These are phyloP conservation scores for Drosophila infuscata DNA, from an alignment of 2,888 invertebrate species.

Conservation along the genomic window DNA sequence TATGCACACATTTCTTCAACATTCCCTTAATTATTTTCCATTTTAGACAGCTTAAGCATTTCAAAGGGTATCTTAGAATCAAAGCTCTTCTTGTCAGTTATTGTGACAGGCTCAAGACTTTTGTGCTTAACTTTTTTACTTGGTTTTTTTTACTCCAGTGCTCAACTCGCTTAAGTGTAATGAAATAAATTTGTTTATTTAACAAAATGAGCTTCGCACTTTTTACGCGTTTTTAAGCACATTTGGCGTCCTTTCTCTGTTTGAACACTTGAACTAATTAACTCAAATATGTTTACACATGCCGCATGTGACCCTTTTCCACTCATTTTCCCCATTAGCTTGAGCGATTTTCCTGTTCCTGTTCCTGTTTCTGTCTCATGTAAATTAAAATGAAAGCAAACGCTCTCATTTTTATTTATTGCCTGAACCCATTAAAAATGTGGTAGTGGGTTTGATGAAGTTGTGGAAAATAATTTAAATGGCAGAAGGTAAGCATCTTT, in stretches of 20 bases:
- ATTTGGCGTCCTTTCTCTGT: constrained; percentile 45
- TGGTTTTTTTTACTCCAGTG: not conserved
- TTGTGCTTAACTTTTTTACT: not conserved
- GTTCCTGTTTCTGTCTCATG: constrained; percentile 49
- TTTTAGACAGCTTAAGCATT: not conserved
- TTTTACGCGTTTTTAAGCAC: constrained; percentile 67
- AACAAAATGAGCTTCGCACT: constrained; percentile 70
- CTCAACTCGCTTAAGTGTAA: constrained; percentile 52
- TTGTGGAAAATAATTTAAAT: not conserved
- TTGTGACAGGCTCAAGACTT: not conserved
- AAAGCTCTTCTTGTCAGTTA: not conserved
- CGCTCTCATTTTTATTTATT: constrained; percentile 20
- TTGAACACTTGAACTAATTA: constrained; percentile 66
- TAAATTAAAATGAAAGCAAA: constrained; percentile 67
- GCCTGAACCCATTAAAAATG: not conserved
- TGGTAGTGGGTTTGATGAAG: not conserved
- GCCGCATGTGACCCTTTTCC: constrained; percentile 32
- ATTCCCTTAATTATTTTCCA: not conserved
- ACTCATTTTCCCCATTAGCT: constrained; percentile 2
- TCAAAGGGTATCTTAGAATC: constrained; percentile 20
- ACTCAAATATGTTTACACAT: constrained; percentile 65
- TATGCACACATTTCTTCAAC: not conserved
- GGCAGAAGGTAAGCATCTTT: not conserved
- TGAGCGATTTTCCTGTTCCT: constrained; percentile 31
- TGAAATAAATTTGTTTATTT: constrained; percentile 76